Base-by-base conservation (phyloP, 2,113 vertebrate species). In the Heterotilapia buettikoferi region DNA sequence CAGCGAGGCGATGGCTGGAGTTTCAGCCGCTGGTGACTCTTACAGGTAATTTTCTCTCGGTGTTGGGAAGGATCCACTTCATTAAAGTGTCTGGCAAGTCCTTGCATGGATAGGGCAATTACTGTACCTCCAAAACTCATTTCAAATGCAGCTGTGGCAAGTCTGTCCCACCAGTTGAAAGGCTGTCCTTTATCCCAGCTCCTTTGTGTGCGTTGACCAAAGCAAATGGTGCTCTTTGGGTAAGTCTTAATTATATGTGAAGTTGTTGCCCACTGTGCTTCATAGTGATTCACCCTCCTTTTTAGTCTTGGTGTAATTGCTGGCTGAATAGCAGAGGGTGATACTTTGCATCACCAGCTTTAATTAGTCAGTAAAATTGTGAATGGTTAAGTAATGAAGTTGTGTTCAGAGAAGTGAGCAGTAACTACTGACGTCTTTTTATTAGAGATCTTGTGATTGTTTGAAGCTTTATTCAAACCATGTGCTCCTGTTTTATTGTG, bases 201-300 rank as follows among this genome's bases (percentile, higher is more conserved):
- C 61, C 29, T 18, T 47, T 76, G 14, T 79, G 33, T 89, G 59
- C 31, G 14, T 53, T 78, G 56, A 52, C 40, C n/a, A 50, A 50
- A 54, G 16, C 26, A 36, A 82, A 85, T 71, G 81, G 59, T 85
- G 26, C 68, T 63, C 26, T 2, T 5, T 13, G 38, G 21, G 61
- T 88, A 79, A 88, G 59, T 90, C 78, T 83, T 26, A 53, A 61
- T 89, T 84, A 88, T 90, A 85, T 87, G 83, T 76, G 14, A 50
- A 11, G 82, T 36, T 71, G 54, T 82, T 63, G 83, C 33, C 43
- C 13, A 7, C 43, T 11, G 54, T 57, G 7, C 16, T 84, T 57
- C 3, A 11, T 43, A 78, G 45, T 33, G 40, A 18, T 56, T 85
- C 87, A 66, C 56, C 71, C 79, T 66, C 38, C 26, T 33, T 50